Percentiles rank a stretch among this genome's conserved stretches.
phyloP scores from a whole-genome alignment of 2,888 invertebrate genomes.

The Digitonthophagus gazella region DNA sequence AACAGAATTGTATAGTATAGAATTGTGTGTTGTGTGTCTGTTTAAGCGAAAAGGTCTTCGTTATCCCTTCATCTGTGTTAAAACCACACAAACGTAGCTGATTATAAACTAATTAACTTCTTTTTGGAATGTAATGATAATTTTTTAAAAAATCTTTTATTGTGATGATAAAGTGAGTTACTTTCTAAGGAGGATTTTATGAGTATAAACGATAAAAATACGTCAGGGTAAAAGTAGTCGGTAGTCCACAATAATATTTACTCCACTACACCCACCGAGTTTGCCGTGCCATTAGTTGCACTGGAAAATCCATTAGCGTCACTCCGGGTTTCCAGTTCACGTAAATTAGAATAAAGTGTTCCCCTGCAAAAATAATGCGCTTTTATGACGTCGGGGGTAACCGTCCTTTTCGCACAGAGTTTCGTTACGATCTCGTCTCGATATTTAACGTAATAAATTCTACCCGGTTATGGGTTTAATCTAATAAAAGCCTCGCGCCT shows the following conservation, averaged over 20 bases:
- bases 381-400: constrained; percentile 9
- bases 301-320: constrained; percentile 15
- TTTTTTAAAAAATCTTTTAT: neutral
- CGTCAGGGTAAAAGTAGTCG: neutral
- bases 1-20: neutral
- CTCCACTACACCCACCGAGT: neutral
- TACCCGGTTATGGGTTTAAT: constrained; percentile 10
- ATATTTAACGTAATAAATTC: constrained; percentile 15
- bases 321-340: constrained; percentile 3
- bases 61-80: neutral
- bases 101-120: too few species aligned
- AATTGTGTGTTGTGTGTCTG: neutral
- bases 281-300: constrained; percentile 14
- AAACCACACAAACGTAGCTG: neutral
- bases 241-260: neutral
- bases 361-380: constrained; percentile 10
- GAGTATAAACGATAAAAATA: neutral
- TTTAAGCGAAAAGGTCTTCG: neutral
- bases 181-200: neutral
- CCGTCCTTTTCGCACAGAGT: neutral
- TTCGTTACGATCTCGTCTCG: neutral
- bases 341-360: constrained; percentile 17
- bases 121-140: too few species aligned
- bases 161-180: too few species aligned
- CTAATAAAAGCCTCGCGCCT: constrained; percentile 9